phyloP scores from a whole-genome alignment of 1,140 invertebrate species.

The Hyphantria cunea region DNA sequence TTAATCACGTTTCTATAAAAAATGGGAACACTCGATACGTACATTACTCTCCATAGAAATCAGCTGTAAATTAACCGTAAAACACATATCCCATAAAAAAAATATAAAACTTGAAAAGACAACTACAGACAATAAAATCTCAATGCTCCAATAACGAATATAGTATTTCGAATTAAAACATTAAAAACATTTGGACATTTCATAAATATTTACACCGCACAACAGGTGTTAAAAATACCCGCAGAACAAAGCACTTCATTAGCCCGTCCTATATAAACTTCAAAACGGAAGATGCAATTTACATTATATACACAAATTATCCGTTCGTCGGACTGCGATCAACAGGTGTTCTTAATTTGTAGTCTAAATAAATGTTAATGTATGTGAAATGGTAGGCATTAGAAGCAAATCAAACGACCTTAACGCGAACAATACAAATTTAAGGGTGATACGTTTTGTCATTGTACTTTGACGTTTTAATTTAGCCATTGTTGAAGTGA shows the following conservation, averaged over 20 bases:
- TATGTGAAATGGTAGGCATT: slow-evolving; percentile 3
- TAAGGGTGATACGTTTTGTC: slow-evolving; percentile 4
- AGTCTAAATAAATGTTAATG: slow-evolving; percentile 58
- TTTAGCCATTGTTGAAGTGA: too few relatives aligned
- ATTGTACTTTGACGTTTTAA: slow-evolving; percentile 8
- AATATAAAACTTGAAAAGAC: too few relatives aligned
- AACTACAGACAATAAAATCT: too few relatives aligned
- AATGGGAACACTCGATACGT: too few relatives aligned
- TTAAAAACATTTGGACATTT: background rate
- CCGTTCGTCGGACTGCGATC: slow-evolving; percentile 35
- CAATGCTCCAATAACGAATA: too few relatives aligned
- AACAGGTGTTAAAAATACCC: slow-evolving; percentile 23
- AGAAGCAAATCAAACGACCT: too few relatives aligned
- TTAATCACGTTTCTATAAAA: too few relatives aligned
- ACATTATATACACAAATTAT: slow-evolving; percentile 65
- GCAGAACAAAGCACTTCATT: slow-evolving; percentile 32
- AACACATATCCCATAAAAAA: too few relatives aligned
- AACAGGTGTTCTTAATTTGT: slow-evolving; percentile 68
- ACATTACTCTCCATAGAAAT: too few relatives aligned
- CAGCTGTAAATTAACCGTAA: too few relatives aligned
- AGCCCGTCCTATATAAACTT: slow-evolving; percentile 32
- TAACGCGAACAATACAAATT: background rate
- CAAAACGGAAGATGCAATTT: slow-evolving; percentile 46
- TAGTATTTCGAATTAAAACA: background rate
- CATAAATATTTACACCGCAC: slow-evolving; percentile 20